Percentiles rank a stretch among this genome's conserved stretches.
Conservation (phyloP, 2,888 invertebrate genomes). For the Hypomecis punctinalis region DNA sequence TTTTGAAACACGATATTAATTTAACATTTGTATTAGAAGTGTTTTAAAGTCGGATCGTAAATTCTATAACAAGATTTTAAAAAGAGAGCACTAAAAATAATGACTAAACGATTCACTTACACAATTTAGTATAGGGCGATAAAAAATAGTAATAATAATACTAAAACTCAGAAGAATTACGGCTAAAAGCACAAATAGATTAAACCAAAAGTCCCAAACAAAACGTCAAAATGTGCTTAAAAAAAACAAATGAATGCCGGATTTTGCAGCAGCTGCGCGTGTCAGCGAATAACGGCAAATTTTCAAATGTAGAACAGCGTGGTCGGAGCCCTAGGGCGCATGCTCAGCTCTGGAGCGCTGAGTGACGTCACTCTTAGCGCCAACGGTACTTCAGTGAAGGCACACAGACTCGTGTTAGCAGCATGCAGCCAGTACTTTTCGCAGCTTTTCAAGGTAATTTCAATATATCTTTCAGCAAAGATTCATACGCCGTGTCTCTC, state of each 20-base stretch:
- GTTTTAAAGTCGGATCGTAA: background rate
- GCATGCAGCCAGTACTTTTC: constrained; percentile 96
- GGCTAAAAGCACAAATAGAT: too few species aligned
- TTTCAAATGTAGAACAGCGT: constrained; percentile 87
- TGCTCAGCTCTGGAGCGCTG: constrained; percentile 91
- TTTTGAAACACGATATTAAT: background rate
- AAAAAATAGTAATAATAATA: too few species aligned
- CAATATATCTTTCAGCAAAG: background rate
- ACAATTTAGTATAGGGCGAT: too few species aligned
- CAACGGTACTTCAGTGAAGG: constrained; percentile 92
- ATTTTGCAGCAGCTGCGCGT: constrained; percentile 28
- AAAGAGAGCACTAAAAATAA: too few species aligned
- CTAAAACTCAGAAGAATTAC: too few species aligned
- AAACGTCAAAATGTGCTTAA: background rate
- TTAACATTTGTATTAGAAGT: background rate
- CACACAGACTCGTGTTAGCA: constrained; percentile 94
- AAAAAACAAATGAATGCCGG: constrained; percentile 12
- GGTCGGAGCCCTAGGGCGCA: constrained; percentile 90
- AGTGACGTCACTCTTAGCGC: constrained; percentile 95
- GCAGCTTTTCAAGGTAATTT: constrained; percentile 92
- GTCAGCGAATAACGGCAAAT: constrained; percentile 17
- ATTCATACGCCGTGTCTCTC: too few species aligned
- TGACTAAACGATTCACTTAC: too few species aligned
- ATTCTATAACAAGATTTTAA: background rate
- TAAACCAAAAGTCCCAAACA: background rate